A percentile compares a stretch with the other conserved stretches of the same genome.
Evolutionary conservation across 2,797 vertebrate genomes (phyloP).

Genomic region (Graptemys geographica): DNA sequence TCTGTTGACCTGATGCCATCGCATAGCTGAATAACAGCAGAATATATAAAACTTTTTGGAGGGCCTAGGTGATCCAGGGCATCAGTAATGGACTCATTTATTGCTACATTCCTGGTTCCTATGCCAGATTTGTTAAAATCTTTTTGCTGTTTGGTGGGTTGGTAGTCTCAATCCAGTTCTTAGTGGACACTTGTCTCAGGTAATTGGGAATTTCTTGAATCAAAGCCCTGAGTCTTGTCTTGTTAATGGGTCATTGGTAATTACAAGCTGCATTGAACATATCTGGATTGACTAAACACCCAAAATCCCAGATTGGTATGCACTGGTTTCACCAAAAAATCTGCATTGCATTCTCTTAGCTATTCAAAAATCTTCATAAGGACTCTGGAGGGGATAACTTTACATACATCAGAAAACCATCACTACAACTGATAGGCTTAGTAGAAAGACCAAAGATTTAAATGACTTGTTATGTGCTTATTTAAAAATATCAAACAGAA

Average conservation of each 20-base stretch:
- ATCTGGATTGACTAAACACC: neutral
- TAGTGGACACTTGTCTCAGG: rapidly evolving
- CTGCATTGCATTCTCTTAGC: neutral
- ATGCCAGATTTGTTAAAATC: neutral
- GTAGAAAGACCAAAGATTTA: neutral
- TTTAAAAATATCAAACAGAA: neutral
- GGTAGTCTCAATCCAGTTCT: neutral
- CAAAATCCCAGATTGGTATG: neutral
- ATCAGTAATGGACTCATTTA: neutral
- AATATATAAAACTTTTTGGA: neutral
- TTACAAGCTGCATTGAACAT: neutral
- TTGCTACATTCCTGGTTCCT: neutral
- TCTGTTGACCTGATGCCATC: neutral
- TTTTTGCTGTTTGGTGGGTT: neutral
- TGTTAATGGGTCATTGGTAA: neutral
- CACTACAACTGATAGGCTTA: neutral
- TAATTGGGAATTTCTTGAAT: neutral
- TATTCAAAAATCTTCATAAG: neutral
- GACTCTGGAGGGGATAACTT: neutral
- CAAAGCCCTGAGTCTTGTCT: neutral
- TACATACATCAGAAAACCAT: neutral
- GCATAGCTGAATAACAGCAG: neutral
- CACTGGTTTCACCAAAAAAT: neutral
- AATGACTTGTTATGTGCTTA: neutral
- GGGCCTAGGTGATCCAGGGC: neutral